Conservation (phyloP, 2,888 invertebrate genomes). For the Nomada fucata region DNA sequence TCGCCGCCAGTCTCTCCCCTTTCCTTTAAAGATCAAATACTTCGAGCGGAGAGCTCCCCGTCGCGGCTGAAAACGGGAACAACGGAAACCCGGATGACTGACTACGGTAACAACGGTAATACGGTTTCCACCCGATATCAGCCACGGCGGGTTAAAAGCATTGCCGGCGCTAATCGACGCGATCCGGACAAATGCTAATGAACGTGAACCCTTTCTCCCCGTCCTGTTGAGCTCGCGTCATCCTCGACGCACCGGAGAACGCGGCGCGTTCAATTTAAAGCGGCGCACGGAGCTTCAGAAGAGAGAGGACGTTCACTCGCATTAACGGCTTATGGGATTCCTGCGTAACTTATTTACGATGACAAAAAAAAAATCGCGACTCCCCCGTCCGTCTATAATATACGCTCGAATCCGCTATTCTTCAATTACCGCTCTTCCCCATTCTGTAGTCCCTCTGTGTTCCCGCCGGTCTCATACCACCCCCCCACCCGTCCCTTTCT, state of each 20-base stretch:
- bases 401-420: conserved; percentile 74
- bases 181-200: conserved; percentile 59
- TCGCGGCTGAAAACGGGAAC: neutral
- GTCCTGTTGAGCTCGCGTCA: conserved; percentile 36
- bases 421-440: conserved; percentile 72
- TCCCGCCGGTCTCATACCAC: conserved; percentile 44
- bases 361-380: conserved; percentile 70
- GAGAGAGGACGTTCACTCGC: conserved; percentile 70
- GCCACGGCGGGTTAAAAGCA: neutral
- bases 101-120: neutral
- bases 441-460: conserved; percentile 30
- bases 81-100: too few relatives aligned
- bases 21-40: conserved; percentile 42
- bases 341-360: conserved; percentile 74
- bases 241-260: neutral
- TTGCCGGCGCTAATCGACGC: neutral
- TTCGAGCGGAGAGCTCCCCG: neutral
- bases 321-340: conserved; percentile 72
- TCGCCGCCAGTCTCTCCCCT: neutral
- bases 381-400: conserved; percentile 64
- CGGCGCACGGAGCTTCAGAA: conserved; percentile 60
- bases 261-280: neutral
- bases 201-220: conserved; percentile 46
- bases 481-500: conserved; percentile 42
- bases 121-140: neutral